These are phyloP conservation scores for Dolichomitus sp. DNA, from an alignment of 2,888 invertebrate genomes.

Conservation along the genomic window DNA sequence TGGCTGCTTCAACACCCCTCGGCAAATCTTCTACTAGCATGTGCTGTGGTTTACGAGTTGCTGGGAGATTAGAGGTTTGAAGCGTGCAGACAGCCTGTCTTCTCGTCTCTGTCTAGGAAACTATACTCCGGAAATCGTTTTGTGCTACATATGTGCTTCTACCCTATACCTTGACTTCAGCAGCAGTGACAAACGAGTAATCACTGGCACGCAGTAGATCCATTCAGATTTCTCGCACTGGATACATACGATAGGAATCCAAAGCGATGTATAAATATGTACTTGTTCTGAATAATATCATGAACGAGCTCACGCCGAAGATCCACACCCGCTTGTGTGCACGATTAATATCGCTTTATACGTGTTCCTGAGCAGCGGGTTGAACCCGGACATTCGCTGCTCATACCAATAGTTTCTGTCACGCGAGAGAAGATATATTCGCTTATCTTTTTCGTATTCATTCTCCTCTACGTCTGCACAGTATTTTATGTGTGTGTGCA, in stretches of 20 bases:
- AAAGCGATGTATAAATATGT: constrained; percentile 57
- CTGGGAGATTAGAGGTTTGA: constrained; percentile 40
- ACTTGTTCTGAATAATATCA: constrained; percentile 55
- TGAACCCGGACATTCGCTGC: constrained; percentile 29
- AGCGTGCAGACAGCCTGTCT: neutral
- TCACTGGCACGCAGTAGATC: constrained; percentile 20
- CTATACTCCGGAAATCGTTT: neutral
- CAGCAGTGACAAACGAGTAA: constrained; percentile 26
- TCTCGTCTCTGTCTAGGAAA: neutral
- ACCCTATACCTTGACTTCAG: neutral
- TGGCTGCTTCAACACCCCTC: constrained; percentile 32
- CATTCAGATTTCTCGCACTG: constrained; percentile 38
- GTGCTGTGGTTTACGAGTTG: constrained; percentile 54
- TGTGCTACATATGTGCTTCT: neutral
- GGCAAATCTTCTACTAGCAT: constrained; percentile 38
- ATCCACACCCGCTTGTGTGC: constrained; percentile 49
- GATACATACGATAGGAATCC: constrained; percentile 46
- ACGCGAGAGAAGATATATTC: constrained; percentile 52
- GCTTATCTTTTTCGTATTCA: constrained; percentile 50
- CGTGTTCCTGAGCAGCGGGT: neutral
- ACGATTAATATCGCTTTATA: constrained; percentile 51
- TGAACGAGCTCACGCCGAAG: constrained; percentile 27
- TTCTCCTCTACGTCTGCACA: constrained; percentile 19
- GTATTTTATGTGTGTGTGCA: constrained; percentile 46
- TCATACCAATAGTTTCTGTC: constrained; percentile 51